Base-by-base conservation (phyloP, 2,797 vertebrate species). In the Allobates femoralis region DNA sequence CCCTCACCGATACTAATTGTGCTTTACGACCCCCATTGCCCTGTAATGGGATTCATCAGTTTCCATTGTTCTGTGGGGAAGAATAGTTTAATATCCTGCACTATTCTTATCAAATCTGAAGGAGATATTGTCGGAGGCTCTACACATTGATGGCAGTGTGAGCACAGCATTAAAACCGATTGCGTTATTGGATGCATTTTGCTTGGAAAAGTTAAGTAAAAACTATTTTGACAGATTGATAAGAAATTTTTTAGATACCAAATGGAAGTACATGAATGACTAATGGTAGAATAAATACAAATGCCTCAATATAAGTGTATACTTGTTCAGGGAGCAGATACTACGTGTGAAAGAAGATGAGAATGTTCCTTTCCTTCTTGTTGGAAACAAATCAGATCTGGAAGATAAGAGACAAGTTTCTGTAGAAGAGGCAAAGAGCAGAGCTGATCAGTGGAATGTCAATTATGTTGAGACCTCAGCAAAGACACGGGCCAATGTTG, bases 391-490 rank as follows among this genome's bases (percentile, higher is more conserved):
- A 91, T 99, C 97, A 0, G 98, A 99, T 93, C 93, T 99, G 94
- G 98, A 99, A 90, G 98, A 99, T 93, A 96, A 97, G 93, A 96
- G 98, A 87, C 97, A 99, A 94, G 97, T 99, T 81, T 98, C 96
- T 89, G 96, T 97, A 6, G 98, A 99, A 46, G 98, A 99, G 90
- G 98, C 98, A 0, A 99, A 99, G 93, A 95, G 91, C 53, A 95
- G 98, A 87, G 97, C 98, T 0, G 98, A 99, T 91, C 97, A 98
- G 92, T 99, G 98, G 98, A 98, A 97, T 26, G 98, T 99, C 86
- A 99, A 97, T 93, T 99, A 99, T 1, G 98, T 99, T 91, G 98
- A 99, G 94, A 99, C 98, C 7, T 99, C 98, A 21, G 98, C 98
- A 91, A 99, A 99, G 93, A 99, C 98, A 1, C 95, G 98, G 30